Evolutionary conservation across 2,888 invertebrate species (phyloP), one percentile per base, ranked within the genome.

Genomic region (Lasioglossum malachurum): DNA sequence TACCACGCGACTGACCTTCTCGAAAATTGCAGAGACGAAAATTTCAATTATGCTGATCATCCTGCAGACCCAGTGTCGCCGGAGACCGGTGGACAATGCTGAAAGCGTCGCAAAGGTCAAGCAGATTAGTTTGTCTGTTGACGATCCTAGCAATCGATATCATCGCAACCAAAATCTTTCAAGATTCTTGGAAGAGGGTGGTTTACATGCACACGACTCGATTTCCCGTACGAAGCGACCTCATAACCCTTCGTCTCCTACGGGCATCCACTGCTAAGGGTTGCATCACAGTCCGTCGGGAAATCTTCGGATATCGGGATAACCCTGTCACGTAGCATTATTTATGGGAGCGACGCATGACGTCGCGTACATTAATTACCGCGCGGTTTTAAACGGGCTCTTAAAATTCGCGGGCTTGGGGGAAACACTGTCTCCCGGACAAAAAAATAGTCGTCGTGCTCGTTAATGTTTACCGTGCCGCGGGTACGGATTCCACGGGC

Each of bases 251-350:
- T n/a, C 71, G 74, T 71, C 75, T 75, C 71, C n/a, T 16, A n/a
- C 57, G 23, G 53, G 57, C 31, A n/a, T 77, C 79, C 46, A 64
- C 69, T 79, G 82, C 38, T 27, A 23, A 75, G 69, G 53, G 27
- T 27, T 44, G 35, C 31, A 14, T 31, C 35, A 31, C 5, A 16
- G 74, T 77, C 85, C 89, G 77, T 46, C 82, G 89, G 87, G 85
- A 89, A 87, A 89, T 85, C 87, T 85, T 87, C 82, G 41, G 84
- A 35, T 87, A 87, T 83, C 72, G 46, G 60, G 27, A 74, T 71
- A 73, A 73, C 72, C 71, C 35, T 76, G 64, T 82, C 82, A 46
- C 80, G 53, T 38, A 23, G 38, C 73, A 69, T 85, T 83, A 87
- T 86, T 87, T 87, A 89, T 80, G 67, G 69, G 57, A n/a, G 31